Evolutionary conservation across 2,113 vertebrate species (phyloP).

Genomic region (Diadophis punctatus): DNA sequence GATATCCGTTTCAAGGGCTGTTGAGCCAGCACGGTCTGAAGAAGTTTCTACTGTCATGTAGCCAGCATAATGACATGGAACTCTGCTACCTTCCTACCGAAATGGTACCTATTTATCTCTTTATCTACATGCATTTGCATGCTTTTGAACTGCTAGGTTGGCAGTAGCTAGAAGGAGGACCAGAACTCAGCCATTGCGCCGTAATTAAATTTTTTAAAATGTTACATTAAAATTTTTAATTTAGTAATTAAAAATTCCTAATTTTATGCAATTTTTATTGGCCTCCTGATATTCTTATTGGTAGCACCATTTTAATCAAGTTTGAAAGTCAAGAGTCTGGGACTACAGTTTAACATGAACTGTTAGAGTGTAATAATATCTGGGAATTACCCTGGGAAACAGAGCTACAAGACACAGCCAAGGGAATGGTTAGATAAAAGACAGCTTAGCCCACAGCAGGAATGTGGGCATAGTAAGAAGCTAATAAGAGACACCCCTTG

Average conservation of each 20-base stretch:
- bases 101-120: not conserved
- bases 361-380: not conserved
- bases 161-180: not conserved
- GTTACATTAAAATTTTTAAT: too few species aligned
- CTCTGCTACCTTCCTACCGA: not conserved
- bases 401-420: not conserved
- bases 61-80: not conserved
- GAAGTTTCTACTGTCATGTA: not conserved
- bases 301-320: conserved; percentile 8
- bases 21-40: not conserved
- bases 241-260: not conserved
- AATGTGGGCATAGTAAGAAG: not conserved
- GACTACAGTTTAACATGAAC: conserved; percentile 20
- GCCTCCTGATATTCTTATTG: not conserved
- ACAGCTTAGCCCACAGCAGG: not conserved
- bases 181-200: not conserved
- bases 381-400: not conserved
- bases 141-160: not conserved
- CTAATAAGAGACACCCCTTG: too few species aligned
- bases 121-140: not conserved
- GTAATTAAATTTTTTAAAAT: not conserved
- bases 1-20: not conserved
- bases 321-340: not conserved
- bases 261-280: not conserved
- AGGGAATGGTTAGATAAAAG: not conserved